These are phyloP conservation scores for Goniozus legneri DNA, from an alignment of 1,140 invertebrate genomes.

Conservation along the genomic window DNA sequence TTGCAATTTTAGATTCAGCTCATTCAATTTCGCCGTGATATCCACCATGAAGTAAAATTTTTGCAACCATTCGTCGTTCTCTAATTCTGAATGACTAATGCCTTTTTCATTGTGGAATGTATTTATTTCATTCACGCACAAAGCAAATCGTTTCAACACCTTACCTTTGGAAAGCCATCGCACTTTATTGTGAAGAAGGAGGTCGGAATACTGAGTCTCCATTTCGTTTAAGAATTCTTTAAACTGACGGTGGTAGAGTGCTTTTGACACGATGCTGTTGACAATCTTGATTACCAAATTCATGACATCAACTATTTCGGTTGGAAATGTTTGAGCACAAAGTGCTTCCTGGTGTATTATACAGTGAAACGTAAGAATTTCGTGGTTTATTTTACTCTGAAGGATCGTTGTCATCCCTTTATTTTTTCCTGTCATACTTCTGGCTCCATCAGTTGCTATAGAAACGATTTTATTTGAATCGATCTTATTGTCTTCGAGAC, in stretches of 20 bases:
- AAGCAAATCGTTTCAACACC: too few relatives aligned
- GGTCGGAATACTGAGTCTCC: conserved; percentile 27
- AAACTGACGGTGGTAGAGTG: conserved; percentile 32
- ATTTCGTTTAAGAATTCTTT: conserved; percentile 34
- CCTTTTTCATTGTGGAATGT: conserved; percentile 30
- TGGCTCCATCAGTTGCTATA: conserved; percentile 23
- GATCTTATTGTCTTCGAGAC: conserved; percentile 27
- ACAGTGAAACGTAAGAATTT: conserved; percentile 31
- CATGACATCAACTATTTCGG: conserved; percentile 27
- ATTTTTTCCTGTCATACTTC: conserved; percentile 27
- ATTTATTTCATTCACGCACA: too few relatives aligned
- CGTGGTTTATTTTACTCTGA: conserved; percentile 30
- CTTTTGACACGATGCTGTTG: conserved; percentile 29
- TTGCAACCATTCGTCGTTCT: conserved; percentile 32
- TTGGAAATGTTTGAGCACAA: conserved; percentile 34
- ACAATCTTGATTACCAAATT: conserved; percentile 28
- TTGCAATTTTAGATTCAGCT: conserved; percentile 36
- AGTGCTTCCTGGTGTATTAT: conserved; percentile 34
- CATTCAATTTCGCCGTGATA: conserved; percentile 30
- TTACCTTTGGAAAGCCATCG: too few relatives aligned
- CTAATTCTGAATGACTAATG: conserved; percentile 31
- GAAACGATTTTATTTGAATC: conserved; percentile 33
- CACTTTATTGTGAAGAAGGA: conserved; percentile 8
- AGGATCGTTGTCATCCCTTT: conserved; percentile 17
- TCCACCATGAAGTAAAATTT: conserved; percentile 35